Base-by-base conservation (phyloP, 2,113 vertebrate genomes). In the Psammodynastes pulverulentus region DNA sequence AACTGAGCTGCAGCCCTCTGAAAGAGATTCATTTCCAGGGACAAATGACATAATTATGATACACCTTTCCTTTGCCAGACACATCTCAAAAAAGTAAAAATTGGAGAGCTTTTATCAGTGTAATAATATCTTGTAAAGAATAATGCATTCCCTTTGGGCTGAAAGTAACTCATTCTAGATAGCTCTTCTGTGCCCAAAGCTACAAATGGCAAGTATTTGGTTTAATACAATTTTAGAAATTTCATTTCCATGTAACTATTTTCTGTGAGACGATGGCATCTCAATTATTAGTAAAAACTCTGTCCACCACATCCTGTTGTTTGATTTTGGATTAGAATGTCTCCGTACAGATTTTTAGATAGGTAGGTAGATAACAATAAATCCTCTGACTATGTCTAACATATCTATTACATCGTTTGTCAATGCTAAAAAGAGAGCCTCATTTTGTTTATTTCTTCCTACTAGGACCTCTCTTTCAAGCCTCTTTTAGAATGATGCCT, bases 1-100 rank as follows among this genome's bases (percentile, higher is more conserved):
- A 95, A 94, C 95, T 90, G 79, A 84, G 89, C 90, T 89, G 90
- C 54, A 89, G 84, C 90, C 95, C 92, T 48, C 15, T 94, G 96
- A 97, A 96, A 93, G 86, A 84, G 89, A 90, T 93, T 88, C 90
- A 93, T 94, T 97, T 93, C 94, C 87, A 93, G 92, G 91, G 95
- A 93, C 92, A 94, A 51, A 90, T 95, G 96, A 94, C 92, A 88
- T 72, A 91, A 90, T 90, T 89, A 89, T 94, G 86, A 96, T 93
- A 52, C 54, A 87, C 91, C 54, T 93, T 96, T 93, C 94, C 95
- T 94, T 94, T 91, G 21, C 56, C 86, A 94, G 94, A 84, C 53
- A 51, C 43, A 62, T 58, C 93, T 89, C 87, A 89, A 95, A 93
- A 89, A n/a, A n/a, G 87, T 89, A 45, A 92, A 96, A 94, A 94